Evolutionary conservation across 1,140 invertebrate genomes (phyloP), one percentile per base, ranked within the genome.

Genomic region (Rhynchophorus ferrugineus): DNA sequence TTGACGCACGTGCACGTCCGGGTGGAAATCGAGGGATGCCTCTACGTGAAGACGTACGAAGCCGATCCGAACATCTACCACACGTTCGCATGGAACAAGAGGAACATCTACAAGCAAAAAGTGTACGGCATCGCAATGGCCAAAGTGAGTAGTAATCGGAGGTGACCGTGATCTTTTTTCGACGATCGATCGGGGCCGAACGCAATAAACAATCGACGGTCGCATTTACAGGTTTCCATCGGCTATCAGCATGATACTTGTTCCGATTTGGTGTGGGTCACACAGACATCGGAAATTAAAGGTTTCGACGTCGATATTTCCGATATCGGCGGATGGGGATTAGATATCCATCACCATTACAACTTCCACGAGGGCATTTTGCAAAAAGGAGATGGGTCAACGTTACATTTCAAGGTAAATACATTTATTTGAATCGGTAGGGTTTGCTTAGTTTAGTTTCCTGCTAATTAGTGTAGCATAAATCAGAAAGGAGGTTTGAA

Each of bases 251-350:
- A 98, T 66, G 81, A 80, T 9, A 84, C 81, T 8, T 98, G 95
- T 72, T 71, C 76, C 2, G 79, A 83, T 33, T 82, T 93, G 1
- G 85, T 96, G 35, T 98, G 95, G 95, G 91, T 93, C 60, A 90
- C 88, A 1, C 87, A 93, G 68, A 95, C 91, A 6, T 89, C 91
- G 1, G 91, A 85, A 14, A 72, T 98, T 54, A 87, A 92, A 69
- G 96, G 95, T n/a, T 96, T 95, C 73, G 92, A 97, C 69, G 89
- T 98, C 21, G 91, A 95, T 58, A 95, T 96, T 49, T 95, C 94
- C 0, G 91, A 96, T 67, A 89, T 98, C 37, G 94, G 94, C 1
- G 93, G 91, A 8, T 98, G 95, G 95, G 95, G 95, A 48, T 72
- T 99, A 14, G 89, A 98, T 66, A 94, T 98, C 46, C 95, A 98